Percentiles rank a stretch among this genome's conserved stretches.
These are phyloP conservation scores for Gastrophryne carolinensis DNA, from an alignment of 2,797 vertebrate species.

Conservation along the genomic window DNA sequence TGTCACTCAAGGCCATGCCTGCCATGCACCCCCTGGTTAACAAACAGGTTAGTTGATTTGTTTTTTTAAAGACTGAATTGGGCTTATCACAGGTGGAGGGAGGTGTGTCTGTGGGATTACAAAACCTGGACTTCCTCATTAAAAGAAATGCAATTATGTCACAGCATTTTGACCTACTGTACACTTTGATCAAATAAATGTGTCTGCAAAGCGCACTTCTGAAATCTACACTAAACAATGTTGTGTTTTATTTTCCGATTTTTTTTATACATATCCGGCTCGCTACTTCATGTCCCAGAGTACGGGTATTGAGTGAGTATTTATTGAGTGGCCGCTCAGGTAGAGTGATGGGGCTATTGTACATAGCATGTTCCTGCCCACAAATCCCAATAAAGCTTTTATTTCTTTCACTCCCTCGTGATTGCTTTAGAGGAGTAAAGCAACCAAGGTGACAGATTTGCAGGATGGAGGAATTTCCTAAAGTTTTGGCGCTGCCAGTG, in stretches of 20 bases:
- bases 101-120: too few relatives aligned
- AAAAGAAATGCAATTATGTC: not conserved
- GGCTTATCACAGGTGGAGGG: too few relatives aligned
- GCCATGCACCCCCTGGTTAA: too few relatives aligned
- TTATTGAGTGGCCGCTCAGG: constrained; percentile 16
- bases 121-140: too few relatives aligned
- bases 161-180: too few relatives aligned
- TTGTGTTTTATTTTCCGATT: not conserved
- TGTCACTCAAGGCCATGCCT: too few relatives aligned
- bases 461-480: constrained; percentile 18
- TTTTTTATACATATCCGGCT: constrained; percentile 22
- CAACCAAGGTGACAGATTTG: constrained; percentile 40
- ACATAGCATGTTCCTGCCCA: constrained; percentile 38
- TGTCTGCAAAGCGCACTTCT: not conserved
- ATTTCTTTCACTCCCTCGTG: constrained; percentile 48
- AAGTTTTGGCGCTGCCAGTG: constrained; percentile 28
- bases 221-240: not conserved
- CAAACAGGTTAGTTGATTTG: too few relatives aligned
- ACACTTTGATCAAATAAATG: not conserved
- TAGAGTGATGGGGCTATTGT: constrained; percentile 27
- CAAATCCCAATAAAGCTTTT: constrained; percentile 53
- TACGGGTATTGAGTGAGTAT: constrained; percentile 12
- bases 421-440: constrained; percentile 48
- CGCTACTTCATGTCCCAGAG: constrained; percentile 3
- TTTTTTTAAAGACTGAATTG: too few relatives aligned